phyloP scores from a whole-genome alignment of 2,113 vertebrate species.

The Tychaedon coryphoeus region DNA sequence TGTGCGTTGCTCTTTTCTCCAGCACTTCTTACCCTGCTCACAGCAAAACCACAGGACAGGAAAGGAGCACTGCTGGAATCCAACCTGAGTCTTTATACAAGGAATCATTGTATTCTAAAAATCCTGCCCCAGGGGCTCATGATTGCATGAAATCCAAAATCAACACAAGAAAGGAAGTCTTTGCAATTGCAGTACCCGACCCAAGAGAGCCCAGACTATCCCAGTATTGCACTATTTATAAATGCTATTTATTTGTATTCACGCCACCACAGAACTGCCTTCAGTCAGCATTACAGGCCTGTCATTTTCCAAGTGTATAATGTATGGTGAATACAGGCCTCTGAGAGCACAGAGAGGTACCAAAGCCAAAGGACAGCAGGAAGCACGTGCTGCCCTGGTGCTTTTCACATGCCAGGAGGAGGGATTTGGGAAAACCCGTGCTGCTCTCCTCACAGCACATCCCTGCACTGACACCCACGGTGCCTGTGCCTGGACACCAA shows the following conservation, averaged over 20 bases:
- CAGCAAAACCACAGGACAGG: neutral
- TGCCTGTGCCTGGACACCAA: fast-evolving
- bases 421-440: neutral
- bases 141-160: neutral
- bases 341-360: neutral
- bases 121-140: neutral
- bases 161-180: neutral
- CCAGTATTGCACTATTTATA: neutral
- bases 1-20: neutral
- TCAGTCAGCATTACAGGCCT: neutral
- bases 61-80: neutral
- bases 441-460: fast-evolving
- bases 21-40: neutral
- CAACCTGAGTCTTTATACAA: neutral
- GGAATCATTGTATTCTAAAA: neutral
- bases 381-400: neutral
- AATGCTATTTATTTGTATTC: neutral
- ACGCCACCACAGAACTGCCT: neutral
- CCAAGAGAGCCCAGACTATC: neutral
- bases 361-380: neutral
- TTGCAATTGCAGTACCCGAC: neutral
- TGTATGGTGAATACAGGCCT: neutral
- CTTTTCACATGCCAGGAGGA: neutral
- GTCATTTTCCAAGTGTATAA: neutral
- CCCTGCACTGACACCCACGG: fast-evolving